phyloP scores from a whole-genome alignment of 2,797 vertebrate genomes.

The Schizothorax lantsangensis region DNA sequence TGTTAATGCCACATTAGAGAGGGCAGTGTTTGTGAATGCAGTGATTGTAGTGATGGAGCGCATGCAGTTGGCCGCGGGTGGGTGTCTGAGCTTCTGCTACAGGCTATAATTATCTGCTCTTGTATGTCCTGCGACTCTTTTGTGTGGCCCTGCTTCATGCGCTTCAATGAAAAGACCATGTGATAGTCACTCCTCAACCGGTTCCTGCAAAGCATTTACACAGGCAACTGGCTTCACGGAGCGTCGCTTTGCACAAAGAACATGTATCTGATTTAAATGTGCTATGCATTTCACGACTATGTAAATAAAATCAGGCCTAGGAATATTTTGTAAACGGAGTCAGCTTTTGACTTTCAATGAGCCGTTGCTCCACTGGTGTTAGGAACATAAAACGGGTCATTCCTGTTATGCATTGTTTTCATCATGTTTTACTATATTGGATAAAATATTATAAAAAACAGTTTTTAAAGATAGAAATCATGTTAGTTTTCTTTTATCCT shows the following conservation, averaged over 20 bases:
- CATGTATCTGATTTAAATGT: conserved; percentile 8
- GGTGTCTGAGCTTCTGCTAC: conserved; percentile 31
- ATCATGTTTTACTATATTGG: background rate
- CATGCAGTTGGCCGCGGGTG: conserved; percentile 17
- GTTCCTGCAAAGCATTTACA: conserved; percentile 46
- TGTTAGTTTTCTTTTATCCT: too few species aligned
- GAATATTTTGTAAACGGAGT: background rate
- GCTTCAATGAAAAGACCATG: conserved; percentile 40
- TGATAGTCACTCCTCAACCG: conserved; percentile 42
- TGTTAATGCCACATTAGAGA: conserved; percentile 55
- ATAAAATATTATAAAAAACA: background rate
- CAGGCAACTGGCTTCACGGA: conserved; percentile 32
- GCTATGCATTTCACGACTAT: background rate
- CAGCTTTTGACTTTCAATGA: conserved; percentile 25
- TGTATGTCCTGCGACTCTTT: conserved; percentile 47
- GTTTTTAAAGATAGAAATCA: background rate
- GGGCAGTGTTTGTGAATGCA: conserved; percentile 48
- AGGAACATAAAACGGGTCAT: background rate
- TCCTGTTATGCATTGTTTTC: background rate
- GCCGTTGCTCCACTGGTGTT: background rate
- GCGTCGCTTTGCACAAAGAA: conserved; percentile 14
- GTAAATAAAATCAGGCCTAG: conserved; percentile 5
- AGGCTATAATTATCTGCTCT: conserved; percentile 59
- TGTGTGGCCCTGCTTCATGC: conserved; percentile 51
- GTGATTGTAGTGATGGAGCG: conserved; percentile 34